These are phyloP conservation scores for Monochamus alternatus DNA, from an alignment of 2,888 invertebrate genomes.

Conservation along the genomic window DNA sequence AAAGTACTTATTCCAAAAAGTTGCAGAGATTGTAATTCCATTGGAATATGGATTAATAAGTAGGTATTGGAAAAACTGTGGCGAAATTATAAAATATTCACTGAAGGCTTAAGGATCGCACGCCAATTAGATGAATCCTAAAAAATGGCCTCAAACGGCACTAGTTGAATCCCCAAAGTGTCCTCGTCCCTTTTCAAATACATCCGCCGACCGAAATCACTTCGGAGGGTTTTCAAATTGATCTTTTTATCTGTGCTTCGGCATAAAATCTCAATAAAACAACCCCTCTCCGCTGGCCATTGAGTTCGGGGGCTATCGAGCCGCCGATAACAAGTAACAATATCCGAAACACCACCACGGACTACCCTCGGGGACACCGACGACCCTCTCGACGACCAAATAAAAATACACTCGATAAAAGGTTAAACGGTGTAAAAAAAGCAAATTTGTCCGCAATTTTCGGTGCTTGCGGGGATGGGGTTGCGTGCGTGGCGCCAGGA, in stretches of 20 bases:
- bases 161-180: slow-evolving; percentile 50
- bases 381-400: slow-evolving; percentile 40
- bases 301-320: slow-evolving; percentile 49
- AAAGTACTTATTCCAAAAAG: too few species aligned
- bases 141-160: slow-evolving; percentile 13
- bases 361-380: slow-evolving; percentile 47
- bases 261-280: slow-evolving; percentile 52
- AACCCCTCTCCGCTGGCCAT: slow-evolving; percentile 49
- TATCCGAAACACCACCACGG: slow-evolving; percentile 47
- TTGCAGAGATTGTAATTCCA: too few species aligned
- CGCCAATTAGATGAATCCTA: too few species aligned
- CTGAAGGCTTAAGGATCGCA: too few species aligned
- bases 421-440: slow-evolving; percentile 56
- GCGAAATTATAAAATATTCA: too few species aligned
- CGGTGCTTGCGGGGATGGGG: slow-evolving; percentile 38
- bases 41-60: too few species aligned
- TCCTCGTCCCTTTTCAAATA: slow-evolving; percentile 36
- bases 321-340: slow-evolving; percentile 51
- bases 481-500: slow-evolving; percentile 20
- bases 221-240: slow-evolving; percentile 49
- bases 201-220: slow-evolving; percentile 49
- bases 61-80: too few species aligned
- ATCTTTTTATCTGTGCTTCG: slow-evolving; percentile 52
- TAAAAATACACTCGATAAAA: slow-evolving; percentile 55
- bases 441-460: slow-evolving; percentile 51